A percentile compares a stretch with the other conserved stretches of the same genome.
These are phyloP conservation scores for Wasmannia auropunctata DNA, from an alignment of 1,140 invertebrate species.

Conservation along the genomic window DNA sequence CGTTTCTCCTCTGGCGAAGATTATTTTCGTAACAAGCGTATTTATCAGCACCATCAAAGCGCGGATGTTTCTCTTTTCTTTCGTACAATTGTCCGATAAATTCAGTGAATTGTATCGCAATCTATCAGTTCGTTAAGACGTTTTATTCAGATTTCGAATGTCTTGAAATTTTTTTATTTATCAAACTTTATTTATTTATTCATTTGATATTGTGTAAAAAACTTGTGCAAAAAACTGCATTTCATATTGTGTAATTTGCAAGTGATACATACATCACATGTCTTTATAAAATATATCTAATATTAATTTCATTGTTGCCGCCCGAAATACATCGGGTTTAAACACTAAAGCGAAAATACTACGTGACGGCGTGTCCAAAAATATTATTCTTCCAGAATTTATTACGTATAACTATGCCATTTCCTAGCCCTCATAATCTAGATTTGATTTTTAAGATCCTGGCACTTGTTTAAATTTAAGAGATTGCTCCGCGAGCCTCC, in stretches of 20 bases:
- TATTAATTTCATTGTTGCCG: background rate
- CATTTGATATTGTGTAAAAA: background rate
- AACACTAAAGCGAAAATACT: background rate
- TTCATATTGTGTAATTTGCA: background rate
- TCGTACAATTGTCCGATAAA: background rate
- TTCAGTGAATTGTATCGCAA: background rate
- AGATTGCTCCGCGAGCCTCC: no score
- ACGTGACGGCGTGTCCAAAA: background rate
- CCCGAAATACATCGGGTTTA: background rate
- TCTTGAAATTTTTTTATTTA: background rate
- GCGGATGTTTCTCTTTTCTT: no score
- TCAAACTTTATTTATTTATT: background rate
- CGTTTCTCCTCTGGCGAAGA: slow-evolving; percentile 35
- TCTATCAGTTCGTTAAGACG: background rate
- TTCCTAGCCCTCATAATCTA: background rate
- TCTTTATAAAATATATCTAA: background rate
- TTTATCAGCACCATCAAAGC: slow-evolving; percentile 43
- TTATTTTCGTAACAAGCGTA: slow-evolving; percentile 47
- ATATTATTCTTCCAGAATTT: background rate
- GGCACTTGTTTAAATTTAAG: background rate
- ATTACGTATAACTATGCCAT: background rate
- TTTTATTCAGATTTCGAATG: background rate
- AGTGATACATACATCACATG: background rate
- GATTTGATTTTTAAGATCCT: background rate
- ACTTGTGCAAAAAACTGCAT: no score